Conservation (phyloP, 1,140 invertebrate species). For the Papilio xuthus region DNA sequence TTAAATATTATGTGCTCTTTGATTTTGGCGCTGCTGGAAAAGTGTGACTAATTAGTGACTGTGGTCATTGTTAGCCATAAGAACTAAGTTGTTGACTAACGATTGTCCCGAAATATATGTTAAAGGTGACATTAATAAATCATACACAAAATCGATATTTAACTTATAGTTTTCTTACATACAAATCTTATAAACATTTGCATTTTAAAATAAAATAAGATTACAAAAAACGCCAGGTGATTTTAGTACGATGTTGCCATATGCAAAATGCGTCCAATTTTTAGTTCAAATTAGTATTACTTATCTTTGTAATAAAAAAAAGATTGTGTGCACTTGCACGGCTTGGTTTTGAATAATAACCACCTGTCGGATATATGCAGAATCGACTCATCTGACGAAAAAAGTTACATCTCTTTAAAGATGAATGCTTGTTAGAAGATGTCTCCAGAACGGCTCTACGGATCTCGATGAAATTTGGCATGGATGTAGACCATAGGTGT, state of each 20-base stretch:
- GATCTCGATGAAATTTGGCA: no score
- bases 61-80: no score
- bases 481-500: no score
- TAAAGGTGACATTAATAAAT: no score
- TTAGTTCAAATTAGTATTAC: not conserved
- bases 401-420: not conserved
- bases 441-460: no score
- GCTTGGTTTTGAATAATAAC: not conserved
- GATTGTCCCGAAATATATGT: no score
- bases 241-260: not conserved
- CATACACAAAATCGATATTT: no score
- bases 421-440: no score
- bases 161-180: not conserved
- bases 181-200: not conserved
- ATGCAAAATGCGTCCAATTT: not conserved
- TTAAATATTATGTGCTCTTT: slow-evolving; percentile 18
- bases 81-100: no score
- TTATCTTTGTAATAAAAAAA: not conserved
- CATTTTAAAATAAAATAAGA: not conserved
- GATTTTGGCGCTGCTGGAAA: not conserved
- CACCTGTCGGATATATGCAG: not conserved
- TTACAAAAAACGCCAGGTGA: not conserved
- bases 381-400: not conserved
- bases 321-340: slow-evolving; percentile 14
- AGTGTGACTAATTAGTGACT: not conserved